Base-by-base conservation (phyloP, 2,888 invertebrate species). In the Dichetophora obliterata region DNA sequence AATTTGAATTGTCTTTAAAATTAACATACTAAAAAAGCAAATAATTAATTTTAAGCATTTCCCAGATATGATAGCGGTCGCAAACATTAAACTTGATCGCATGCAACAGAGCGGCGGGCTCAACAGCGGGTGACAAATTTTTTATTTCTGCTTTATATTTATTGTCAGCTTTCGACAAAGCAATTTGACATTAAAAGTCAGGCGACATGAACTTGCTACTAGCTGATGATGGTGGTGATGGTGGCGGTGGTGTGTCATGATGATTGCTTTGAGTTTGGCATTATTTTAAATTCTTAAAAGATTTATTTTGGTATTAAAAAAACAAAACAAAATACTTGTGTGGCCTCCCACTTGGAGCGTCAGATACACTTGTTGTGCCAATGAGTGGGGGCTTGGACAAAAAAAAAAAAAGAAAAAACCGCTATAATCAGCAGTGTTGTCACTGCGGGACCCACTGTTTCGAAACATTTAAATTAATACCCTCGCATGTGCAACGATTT, bases 401-500 rank as follows among this genome's bases (percentile, higher is more conserved):
- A 66, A 68, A 1, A 48, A 6, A 22, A 6, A 5, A 2, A 19
- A 14, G 6, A 27, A 43, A 43, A 43, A 43, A 11, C 11, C 11
- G 1, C 11, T 14, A 43, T 43, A 43, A 43, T 43, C 43, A 43
- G 43, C 43, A 11, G 43, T 43, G 24, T 68, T 68, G 50, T 48
- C 50, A 37, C 43, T 37, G 22, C 66, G 66, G 43, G 66, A 22
- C 34, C 66, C 37, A 66, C 43, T 66, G 22, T 66, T 43, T 43
- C 50, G 16, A 19, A 48, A 82, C 80, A 80, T 82, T 81, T 81
- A 80, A 82, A 82, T 82, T 81, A 82, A 80, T 81, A 77, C 78
- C 80, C 77, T 78, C 76, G 79, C 79, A 78, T 80, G 77, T 80
- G 79, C 50, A 68, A 50, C 68, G 50, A 24, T 68, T 68, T 19